Base-by-base conservation (phyloP, 2,113 vertebrate species). In the Budorcas taxicolor region DNA sequence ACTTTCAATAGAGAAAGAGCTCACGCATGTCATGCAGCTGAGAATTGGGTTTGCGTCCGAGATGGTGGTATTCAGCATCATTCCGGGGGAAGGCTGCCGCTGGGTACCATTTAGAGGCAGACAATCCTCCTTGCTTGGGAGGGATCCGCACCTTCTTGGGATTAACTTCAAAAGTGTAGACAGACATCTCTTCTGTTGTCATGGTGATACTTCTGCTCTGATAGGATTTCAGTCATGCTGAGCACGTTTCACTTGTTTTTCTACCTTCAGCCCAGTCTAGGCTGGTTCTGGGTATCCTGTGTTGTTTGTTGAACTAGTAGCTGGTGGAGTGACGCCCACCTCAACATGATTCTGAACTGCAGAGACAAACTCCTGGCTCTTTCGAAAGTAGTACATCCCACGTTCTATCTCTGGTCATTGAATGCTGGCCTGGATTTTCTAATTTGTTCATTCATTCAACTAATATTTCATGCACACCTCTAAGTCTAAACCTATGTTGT, bases 261-360 rank as follows among this genome's bases (percentile, higher is more conserved):
- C 96, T 27, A 84, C 93, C 86, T 97, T 80, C 94, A 98, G 84
- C 94, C 76, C 92, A 91, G 97, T 53, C 71, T 29, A 25, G 74
- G 57, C 43, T 60, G 96, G 95, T 88, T 91, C 95, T 98, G 81
- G 62, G 87, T 78, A 64, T 96, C 97, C 96, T 95, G 91, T 95
- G 74, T 96, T 16, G 33, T 97, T 67, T 97, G 94, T 97, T 98
- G 97, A 97, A 98, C 97, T 95, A 96, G 84, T 67, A 96, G 84
- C 95, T 97, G 97, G 94, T 60, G 90, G 91, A 97, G 94, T 85
- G 88, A 96, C 80, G 91, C 97, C 96, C 93, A 93, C 87, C 74
- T 97, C 95, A 93, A 95, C 95, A 91, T 93, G 80, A 94, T 91
- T 97, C 97, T 92, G 90, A 89, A 97, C 94, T 90, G 92, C 78